Base-by-base conservation (phyloP, 1,140 invertebrate genomes). In the Matsumurasca onukii region DNA sequence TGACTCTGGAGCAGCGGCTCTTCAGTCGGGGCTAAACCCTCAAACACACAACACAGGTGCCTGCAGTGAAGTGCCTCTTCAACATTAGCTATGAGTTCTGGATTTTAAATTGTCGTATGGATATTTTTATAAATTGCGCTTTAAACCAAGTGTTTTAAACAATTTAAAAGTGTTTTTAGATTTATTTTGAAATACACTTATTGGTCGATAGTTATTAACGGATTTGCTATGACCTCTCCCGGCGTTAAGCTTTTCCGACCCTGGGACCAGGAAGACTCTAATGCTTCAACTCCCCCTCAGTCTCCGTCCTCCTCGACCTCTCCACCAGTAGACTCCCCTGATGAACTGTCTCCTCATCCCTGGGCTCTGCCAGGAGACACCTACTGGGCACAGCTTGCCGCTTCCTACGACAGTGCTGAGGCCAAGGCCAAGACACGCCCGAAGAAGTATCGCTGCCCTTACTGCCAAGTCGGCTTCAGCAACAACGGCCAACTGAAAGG, bases 401-500 rank as follows among this genome's bases (percentile, higher is more conserved):
- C 68, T 2, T 45, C 69, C 48, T 67, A 59, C 24, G 65, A 67
- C 3, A 15, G 52, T 20, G 49, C 66, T 1, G 62, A 31, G 0
- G 86, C 84, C 69, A 82, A 85, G 0, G 85, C 89, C 68, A 94
- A 95, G 74, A 85, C 92, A 72, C 81, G 94, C 3, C 93, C 93
- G 0, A 96, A 96, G 78, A 92, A 92, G 73, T 96, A 94, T 77
- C 88, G 88, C 70, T 97, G 94, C 78, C 90, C 91, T 0, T 88
- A 93, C 75, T 97, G 94, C 76, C 85, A 92, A 68, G 91, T 94
- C 0, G 91, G 91, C 0, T 97, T 97, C 76, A 94, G 92, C 31
- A 97, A 97, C 77, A 95, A 95, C 77, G 94, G 94, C 0, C 94
- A 97, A 75, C 82, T 97, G 0, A 94, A 92, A 78, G 94, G 94